Evolutionary conservation across 2,888 invertebrate species (phyloP), one percentile per base, ranked within the genome.

Genomic region (Athetis lepigone): DNA sequence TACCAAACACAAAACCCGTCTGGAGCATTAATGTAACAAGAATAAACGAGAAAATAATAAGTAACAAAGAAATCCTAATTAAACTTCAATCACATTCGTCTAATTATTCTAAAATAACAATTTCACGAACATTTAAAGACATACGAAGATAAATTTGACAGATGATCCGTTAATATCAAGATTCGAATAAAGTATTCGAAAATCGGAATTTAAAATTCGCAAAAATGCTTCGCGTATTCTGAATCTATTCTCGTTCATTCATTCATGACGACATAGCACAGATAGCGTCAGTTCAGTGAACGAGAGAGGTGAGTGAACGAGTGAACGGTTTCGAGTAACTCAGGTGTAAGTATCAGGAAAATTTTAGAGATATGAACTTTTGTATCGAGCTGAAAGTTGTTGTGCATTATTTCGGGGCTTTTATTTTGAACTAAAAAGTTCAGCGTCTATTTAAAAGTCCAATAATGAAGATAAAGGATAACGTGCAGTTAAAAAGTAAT

Each of bases 251-350:
- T 70, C 72, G 64, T 79, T 80, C 79, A 77, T 79, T 77, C 77
- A 58, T 62, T 78, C 68, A 65, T 70, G 61, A 64, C 58, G 78
- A 67, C 76, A 67, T 56, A 62, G 57, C 55, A 33, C 40, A 69
- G 79, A 79, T 80, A 78, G 61, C 59, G 62, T 61, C 80, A 75
- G 74, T 73, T 79, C 81, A 80, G 40, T 80, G 76, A 79, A 78
- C 81, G 79, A 71, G 69, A 25, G 76, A 78, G 79, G 79, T 73
- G 64, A 71, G 72, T 70, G 78, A 64, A 68, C 78, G 76, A 79
- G 67, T 74, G 81, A 78, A 76, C 58, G 69, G 62, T 61, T 79
- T 61, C 45, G 40, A 75, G 68, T 52, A 57, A 80, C 52, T 73
- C 76, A 76, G 67, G 79, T 78, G 74, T 61, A 65, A 78, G 66